phyloP scores from a whole-genome alignment of 2,113 vertebrate genomes.

The Octodon degus region DNA sequence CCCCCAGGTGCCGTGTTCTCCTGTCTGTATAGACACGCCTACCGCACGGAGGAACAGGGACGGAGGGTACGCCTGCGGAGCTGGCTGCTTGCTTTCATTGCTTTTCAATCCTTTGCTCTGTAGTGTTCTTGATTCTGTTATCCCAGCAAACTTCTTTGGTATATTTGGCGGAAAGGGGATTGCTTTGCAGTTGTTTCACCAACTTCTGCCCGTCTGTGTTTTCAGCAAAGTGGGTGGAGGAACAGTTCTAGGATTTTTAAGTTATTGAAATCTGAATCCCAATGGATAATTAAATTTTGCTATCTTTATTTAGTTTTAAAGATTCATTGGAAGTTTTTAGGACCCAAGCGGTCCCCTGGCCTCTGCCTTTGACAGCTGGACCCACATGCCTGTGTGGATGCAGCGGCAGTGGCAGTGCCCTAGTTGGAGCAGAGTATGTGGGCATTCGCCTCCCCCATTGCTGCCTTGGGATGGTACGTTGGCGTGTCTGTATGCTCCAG shows the following conservation, averaged over 20 bases:
- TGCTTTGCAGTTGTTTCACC: not conserved
- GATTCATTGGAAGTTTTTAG: conserved; percentile 65
- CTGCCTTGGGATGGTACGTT: not conserved
- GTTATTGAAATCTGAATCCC: conserved; percentile 56
- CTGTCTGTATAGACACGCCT: conserved; percentile 96
- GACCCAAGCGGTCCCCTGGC: not conserved
- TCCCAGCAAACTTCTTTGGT: not conserved
- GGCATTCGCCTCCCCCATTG: not conserved
- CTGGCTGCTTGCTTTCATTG: not conserved
- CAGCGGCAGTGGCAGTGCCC: not conserved
- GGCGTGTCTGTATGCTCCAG: not conserved
- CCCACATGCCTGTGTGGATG: not conserved
- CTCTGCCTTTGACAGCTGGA: not conserved
- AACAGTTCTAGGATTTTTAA: conserved; percentile 22
- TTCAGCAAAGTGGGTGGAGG: not conserved
- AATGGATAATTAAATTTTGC: conserved; percentile 53
- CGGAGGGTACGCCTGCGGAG: conserved; percentile 89
- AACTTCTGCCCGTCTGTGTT: not conserved
- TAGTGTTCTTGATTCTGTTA: not conserved
- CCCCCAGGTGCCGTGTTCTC: conserved; percentile 96
- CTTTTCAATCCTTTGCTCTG: accelerated
- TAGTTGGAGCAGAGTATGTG: not conserved
- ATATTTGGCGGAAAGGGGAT: not conserved
- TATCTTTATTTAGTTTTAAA: conserved; percentile 55
- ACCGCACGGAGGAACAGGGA: conserved; percentile 96